phyloP scores from a whole-genome alignment of 1,140 invertebrate genomes.

The Acromyrmex echinatior region DNA sequence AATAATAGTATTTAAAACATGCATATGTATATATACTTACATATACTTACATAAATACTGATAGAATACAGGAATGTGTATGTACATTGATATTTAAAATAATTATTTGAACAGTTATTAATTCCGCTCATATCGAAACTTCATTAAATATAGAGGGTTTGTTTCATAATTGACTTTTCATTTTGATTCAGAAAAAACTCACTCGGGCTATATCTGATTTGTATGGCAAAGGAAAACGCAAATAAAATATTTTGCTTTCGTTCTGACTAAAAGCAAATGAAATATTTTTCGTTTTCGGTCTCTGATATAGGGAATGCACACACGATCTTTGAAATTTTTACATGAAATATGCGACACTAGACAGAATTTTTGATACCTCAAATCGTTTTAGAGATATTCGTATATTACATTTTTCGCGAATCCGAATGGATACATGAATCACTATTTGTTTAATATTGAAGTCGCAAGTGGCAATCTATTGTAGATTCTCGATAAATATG shows the following conservation, averaged over 20 bases:
- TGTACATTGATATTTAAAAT: not conserved
- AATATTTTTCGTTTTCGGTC: slow-evolving; percentile 30
- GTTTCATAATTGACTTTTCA: slow-evolving; percentile 20
- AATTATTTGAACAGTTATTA: slow-evolving; percentile 23
- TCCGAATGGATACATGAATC: not conserved
- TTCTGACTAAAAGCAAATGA: slow-evolving; percentile 24
- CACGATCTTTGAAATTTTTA: slow-evolving; percentile 17
- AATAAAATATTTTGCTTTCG: slow-evolving; percentile 35
- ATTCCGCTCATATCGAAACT: slow-evolving; percentile 7
- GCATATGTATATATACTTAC: not conserved
- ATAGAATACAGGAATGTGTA: not conserved
- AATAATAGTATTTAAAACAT: slow-evolving; percentile 3
- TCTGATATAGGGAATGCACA: not conserved
- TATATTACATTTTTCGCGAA: slow-evolving; percentile 9
- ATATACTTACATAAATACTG: too few species aligned
- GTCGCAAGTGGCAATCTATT: slow-evolving; percentile 11
- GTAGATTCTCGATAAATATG: slow-evolving; percentile 37
- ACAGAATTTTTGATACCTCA: slow-evolving; percentile 36
- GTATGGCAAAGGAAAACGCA: not conserved
- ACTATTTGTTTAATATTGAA: slow-evolving; percentile 24
- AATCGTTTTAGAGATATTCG: slow-evolving; percentile 3
- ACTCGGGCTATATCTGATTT: slow-evolving; percentile 12
- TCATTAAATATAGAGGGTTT: not conserved
- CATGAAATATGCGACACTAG: not conserved
- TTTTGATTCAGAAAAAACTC: slow-evolving; percentile 6